These are phyloP conservation scores for Murina feae DNA, from an alignment of 2,113 vertebrate species.

Conservation along the genomic window DNA sequence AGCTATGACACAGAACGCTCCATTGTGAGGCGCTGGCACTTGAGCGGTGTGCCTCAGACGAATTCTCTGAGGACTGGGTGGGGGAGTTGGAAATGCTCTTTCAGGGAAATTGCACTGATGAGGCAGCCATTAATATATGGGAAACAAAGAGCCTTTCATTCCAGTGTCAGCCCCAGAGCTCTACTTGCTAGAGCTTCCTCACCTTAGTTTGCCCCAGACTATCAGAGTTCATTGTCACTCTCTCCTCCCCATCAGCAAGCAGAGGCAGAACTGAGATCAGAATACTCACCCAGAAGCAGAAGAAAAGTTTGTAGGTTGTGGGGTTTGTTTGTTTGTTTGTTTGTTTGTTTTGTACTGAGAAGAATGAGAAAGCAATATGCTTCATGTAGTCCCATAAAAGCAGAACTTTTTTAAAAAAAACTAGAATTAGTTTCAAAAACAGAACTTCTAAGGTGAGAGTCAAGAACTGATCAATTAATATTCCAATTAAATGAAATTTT, in stretches of 20 bases:
- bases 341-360: background rate
- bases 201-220: background rate
- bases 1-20: background rate
- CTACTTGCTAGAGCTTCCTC: background rate
- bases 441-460: background rate
- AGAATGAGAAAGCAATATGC: background rate
- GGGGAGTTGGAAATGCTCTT: slow-evolving; percentile 40
- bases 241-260: background rate
- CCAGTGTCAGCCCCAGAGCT: background rate
- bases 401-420: background rate
- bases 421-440: background rate
- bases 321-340: no score
- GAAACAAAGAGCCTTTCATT: slow-evolving; percentile 57
- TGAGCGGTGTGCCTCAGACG: background rate
- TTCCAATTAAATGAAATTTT: background rate
- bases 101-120: background rate
- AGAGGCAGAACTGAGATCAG: background rate
- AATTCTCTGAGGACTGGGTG: slow-evolving; percentile 40
- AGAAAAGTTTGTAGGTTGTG: background rate
- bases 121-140: background rate
- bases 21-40: slow-evolving; percentile 28
- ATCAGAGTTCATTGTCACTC: background rate
- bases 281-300: background rate
- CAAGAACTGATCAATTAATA: background rate
- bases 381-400: background rate